Percentiles rank a stretch among this genome's conserved stretches.
These are phyloP conservation scores for Ctenosaura bakeri DNA, from an alignment of 2,797 vertebrate species.

Conservation along the genomic window DNA sequence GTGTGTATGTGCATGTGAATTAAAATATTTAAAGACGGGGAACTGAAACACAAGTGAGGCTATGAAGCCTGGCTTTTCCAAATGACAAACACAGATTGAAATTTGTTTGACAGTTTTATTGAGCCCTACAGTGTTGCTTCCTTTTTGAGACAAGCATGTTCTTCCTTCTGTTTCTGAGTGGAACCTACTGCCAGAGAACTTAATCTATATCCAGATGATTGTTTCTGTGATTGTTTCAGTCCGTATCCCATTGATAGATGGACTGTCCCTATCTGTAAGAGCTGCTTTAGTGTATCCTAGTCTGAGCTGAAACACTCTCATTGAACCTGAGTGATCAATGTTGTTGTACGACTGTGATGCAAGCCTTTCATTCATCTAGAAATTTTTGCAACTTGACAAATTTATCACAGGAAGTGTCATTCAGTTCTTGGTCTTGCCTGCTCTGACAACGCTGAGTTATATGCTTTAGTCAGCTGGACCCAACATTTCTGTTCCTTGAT, in stretches of 20 bases:
- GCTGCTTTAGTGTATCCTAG: neutral
- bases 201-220: constrained; percentile 18
- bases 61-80: neutral
- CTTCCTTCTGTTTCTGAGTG: neutral
- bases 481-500: neutral
- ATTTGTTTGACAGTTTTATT: neutral
- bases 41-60: neutral
- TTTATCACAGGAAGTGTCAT: constrained; percentile 18
- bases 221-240: neutral
- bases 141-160: constrained; percentile 1
- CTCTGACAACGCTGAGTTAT: neutral
- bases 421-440: neutral
- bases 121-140: neutral
- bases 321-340: neutral
- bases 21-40: neutral
- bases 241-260: neutral
- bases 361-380: neutral
- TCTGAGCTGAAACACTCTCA: neutral
- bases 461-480: constrained; percentile 6
- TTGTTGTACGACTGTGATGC: neutral
- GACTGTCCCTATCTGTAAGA: neutral
- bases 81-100: neutral
- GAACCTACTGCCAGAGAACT: constrained; percentile 19
- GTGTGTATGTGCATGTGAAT: neutral
- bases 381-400: constrained; percentile 12